A percentile compares a stretch with the other conserved stretches of the same genome.
Conservation (phyloP, 2,888 invertebrate genomes). For the Ctena decussata region DNA sequence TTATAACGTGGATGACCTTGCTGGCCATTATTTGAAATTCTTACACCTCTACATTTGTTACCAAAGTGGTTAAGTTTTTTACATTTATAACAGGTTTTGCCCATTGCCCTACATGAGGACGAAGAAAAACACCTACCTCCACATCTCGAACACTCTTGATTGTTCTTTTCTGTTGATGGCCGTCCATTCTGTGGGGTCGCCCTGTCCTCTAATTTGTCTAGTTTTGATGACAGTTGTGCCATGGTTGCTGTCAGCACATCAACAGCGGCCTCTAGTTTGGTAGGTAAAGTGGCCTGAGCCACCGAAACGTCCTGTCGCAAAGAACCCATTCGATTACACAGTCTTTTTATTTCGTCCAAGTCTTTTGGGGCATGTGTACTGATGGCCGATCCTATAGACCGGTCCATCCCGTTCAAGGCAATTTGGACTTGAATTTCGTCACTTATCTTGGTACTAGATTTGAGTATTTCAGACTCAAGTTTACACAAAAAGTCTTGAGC, state of each 20-base stretch:
- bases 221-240: background rate
- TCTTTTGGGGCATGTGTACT: conserved; percentile 32
- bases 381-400: conserved; percentile 20
- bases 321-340: background rate
- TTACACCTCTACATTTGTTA: background rate
- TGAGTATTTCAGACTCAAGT: conserved; percentile 23
- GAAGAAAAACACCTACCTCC: conserved; percentile 16
- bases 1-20: background rate
- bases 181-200: background rate
- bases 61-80: conserved; percentile 23
- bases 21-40: background rate
- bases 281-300: background rate
- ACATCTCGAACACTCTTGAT: conserved; percentile 5
- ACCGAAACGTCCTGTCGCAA: background rate
- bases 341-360: background rate
- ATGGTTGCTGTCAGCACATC: conserved; percentile 34
- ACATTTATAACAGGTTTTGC: conserved; percentile 29
- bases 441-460: background rate
- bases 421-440: conserved; percentile 29
- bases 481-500: background rate
- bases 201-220: background rate
- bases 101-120: conserved; percentile 24
- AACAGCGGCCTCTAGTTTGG: conserved; percentile 4
- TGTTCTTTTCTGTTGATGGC: background rate
- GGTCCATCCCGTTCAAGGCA: conserved; percentile 26